Evolutionary conservation across 2,113 vertebrate genomes (phyloP), one percentile per base, ranked within the genome.

Genomic region (Halcyon malimbica): DNA sequence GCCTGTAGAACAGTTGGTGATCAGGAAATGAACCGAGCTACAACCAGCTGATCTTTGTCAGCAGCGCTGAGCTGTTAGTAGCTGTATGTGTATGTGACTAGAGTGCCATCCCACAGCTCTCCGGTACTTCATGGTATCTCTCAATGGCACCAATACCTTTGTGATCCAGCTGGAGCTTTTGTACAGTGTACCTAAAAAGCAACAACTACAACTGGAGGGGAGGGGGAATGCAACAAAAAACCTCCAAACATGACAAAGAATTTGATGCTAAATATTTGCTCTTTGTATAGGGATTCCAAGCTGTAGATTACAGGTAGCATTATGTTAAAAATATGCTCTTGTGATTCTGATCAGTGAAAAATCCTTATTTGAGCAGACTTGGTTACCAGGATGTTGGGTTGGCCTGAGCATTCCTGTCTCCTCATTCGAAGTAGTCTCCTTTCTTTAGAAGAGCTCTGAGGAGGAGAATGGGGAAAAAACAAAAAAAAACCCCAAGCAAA

Each of bases 161-260:
- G 50, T 78, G 31, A 48, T 82, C 11, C 57, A 83, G 5, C 17
- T 69, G 60, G 29, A 0, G 10, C 9, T 68, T 92, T 67, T 77
- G 25, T 67, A 29, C 7, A 2, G 44, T 64, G 24, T 69, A 62
- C 7, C 37, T 54, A 79, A 93, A 54, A 37, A 44, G 5, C 13
- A 67, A 46, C 85, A 60, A 54, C 14, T 50, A 29, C 26, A 41
- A 11, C 2, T 87, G 16, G 11, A 37, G 37, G 8, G 3, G 7
- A 16, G 6, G 2, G 4, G 1, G 37, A 2, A 0, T 3, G 6
- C 31, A 56, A 10, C 14, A 84, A 70, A 24, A 59, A 39, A 67
- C 10, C 1, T 10, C 3, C 15, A 26, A 50, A 18, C 24, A 4
- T 48, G 48, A 31, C 5, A 19, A 87, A 51, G 41, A 57, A 51